Percentiles rank a stretch among this genome's conserved stretches.
Conservation (phyloP, 2,888 invertebrate genomes). For the Xestia sexstrigata region DNA sequence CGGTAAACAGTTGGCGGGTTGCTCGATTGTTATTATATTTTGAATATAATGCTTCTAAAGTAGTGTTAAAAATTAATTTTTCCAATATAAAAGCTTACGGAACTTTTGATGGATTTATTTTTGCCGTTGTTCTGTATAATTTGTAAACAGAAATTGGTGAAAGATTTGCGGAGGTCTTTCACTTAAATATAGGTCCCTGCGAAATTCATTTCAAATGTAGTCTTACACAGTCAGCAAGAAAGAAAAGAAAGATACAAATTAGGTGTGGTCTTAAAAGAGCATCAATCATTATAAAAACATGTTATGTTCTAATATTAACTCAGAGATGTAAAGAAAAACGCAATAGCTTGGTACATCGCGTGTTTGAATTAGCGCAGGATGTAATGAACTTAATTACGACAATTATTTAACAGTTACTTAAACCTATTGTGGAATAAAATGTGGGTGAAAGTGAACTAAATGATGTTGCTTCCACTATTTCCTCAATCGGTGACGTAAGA, state of each 20-base stretch:
- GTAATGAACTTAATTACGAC: slow-evolving; percentile 64
- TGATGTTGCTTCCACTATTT: slow-evolving; percentile 79
- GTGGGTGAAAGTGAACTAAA: slow-evolving; percentile 77
- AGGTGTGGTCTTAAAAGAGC: not conserved
- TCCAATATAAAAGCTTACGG: slow-evolving; percentile 38
- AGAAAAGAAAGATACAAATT: not conserved
- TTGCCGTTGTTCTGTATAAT: slow-evolving; percentile 11
- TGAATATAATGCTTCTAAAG: slow-evolving; percentile 47
- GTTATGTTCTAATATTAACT: not conserved
- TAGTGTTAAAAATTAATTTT: slow-evolving; percentile 29
- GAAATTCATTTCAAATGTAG: not conserved
- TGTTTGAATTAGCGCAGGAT: slow-evolving; percentile 33
- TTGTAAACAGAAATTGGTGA: not conserved
- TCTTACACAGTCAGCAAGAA: not conserved
- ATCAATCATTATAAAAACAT: not conserved
- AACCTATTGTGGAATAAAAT: slow-evolving; percentile 71
- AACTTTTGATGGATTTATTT: slow-evolving; percentile 41
- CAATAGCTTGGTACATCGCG: slow-evolving; percentile 30
- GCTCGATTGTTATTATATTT: slow-evolving; percentile 51
- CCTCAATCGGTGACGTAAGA: slow-evolving; percentile 79
- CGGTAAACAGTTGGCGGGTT: slow-evolving; percentile 53
- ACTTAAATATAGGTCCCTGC: not conserved
- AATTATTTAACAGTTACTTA: slow-evolving; percentile 70
- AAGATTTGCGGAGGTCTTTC: not conserved
- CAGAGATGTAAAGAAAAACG: slow-evolving; percentile 7